A percentile compares a stretch with the other conserved stretches of the same genome.
These are phyloP conservation scores for Maniola hyperantus DNA, from an alignment of 2,888 invertebrate genomes.

Conservation along the genomic window DNA sequence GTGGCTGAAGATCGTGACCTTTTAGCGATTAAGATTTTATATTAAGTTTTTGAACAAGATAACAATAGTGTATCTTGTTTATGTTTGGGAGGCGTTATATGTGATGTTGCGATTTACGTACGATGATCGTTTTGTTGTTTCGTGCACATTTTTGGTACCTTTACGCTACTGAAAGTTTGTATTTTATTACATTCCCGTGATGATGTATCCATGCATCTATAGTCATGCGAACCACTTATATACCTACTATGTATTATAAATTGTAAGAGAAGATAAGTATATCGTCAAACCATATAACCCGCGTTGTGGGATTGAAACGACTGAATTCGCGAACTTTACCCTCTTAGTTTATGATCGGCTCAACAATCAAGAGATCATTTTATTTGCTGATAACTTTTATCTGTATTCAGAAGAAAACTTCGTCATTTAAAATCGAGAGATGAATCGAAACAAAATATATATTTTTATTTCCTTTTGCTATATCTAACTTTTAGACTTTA, in stretches of 20 bases:
- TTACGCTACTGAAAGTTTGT: neutral
- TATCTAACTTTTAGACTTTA: too few relatives aligned
- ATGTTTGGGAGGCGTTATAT: neutral
- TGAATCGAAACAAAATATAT: neutral
- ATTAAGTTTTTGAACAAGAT: neutral
- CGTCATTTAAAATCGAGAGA: neutral
- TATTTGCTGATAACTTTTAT: neutral
- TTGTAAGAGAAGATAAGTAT: neutral
- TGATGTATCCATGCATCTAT: neutral
- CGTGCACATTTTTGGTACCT: neutral
- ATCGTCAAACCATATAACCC: neutral
- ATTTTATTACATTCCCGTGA: constrained; percentile 4
- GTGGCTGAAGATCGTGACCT: constrained; percentile 13
- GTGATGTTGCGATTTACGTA: neutral
- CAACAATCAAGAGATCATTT: neutral
- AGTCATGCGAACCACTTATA: neutral
- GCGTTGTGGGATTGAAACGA: neutral
- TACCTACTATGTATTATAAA: neutral
- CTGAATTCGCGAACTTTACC: neutral
- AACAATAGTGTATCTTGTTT: neutral
- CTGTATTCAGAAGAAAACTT: neutral
- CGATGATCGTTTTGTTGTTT: neutral
- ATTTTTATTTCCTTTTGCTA: too few relatives aligned
- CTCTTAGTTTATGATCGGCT: constrained; percentile 7
- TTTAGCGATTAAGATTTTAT: neutral